Evolutionary conservation across 2,797 vertebrate genomes (phyloP).

Genomic region (Myotis vivesi): DNA sequence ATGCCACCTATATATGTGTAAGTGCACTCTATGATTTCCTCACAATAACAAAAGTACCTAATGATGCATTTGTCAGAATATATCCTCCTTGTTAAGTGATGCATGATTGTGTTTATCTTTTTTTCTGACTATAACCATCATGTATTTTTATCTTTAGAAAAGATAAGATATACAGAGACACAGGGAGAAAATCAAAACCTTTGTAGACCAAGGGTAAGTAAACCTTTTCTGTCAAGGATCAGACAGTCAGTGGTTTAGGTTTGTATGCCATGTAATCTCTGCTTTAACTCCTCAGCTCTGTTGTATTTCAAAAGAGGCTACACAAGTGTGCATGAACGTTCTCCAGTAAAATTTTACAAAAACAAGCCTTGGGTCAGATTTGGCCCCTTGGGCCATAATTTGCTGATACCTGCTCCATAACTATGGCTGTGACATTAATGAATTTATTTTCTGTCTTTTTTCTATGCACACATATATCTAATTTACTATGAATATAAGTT

Average conservation of each 20-base stretch:
- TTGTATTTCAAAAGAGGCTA: background rate
- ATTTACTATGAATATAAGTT: background rate
- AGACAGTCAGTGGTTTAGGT: background rate
- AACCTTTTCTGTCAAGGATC: background rate
- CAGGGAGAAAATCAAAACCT: conserved; percentile 3
- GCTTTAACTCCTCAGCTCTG: background rate
- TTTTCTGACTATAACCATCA: background rate
- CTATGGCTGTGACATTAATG: background rate
- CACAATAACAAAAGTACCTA: background rate
- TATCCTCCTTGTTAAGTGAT: background rate
- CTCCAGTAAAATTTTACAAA: background rate
- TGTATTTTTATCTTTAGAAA: background rate
- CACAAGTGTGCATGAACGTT: background rate
- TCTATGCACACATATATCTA: background rate
- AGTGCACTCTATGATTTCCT: background rate
- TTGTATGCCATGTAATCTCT: background rate
- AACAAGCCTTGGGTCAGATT: background rate
- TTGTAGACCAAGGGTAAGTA: background rate
- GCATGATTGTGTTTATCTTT: background rate
- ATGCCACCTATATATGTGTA: too few species aligned
- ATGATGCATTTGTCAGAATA: background rate
- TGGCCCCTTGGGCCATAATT: background rate
- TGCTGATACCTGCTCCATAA: background rate
- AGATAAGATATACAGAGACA: conserved; percentile 1
- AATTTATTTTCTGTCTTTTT: background rate